Evolutionary conservation across 1,140 invertebrate species (phyloP).

Genomic region (Sminthurides bifidus): DNA sequence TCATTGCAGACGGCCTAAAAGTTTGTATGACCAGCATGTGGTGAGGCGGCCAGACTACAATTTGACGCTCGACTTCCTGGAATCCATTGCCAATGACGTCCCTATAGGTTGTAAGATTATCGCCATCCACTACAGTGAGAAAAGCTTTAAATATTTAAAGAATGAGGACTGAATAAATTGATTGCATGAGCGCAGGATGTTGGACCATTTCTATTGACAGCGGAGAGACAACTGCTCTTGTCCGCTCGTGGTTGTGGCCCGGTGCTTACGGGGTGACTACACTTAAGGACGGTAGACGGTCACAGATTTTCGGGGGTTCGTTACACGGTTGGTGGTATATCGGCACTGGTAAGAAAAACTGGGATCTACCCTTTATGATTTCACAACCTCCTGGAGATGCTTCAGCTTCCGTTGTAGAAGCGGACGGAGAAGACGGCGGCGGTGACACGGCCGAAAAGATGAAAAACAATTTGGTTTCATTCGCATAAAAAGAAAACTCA

Average conservation of each 20-base stretch:
- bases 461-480: no score
- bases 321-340: slow-evolving; percentile 58
- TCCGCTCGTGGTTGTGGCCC: slow-evolving; percentile 59
- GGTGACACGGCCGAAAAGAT: no score
- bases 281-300: slow-evolving; percentile 33
- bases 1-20: slow-evolving; percentile 50
- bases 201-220: slow-evolving; percentile 50
- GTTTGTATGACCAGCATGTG: slow-evolving; percentile 56
- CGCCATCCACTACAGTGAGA: slow-evolving; percentile 2
- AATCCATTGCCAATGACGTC: slow-evolving; percentile 53
- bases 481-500: no score
- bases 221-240: slow-evolving; percentile 44
- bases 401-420: no score
- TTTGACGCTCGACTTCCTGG: slow-evolving; percentile 62
- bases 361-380: no score
- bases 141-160: not conserved
- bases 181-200: slow-evolving; percentile 39
- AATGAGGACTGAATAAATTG: not conserved
- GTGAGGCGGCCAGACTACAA: slow-evolving; percentile 56
- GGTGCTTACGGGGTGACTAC: slow-evolving; percentile 47
- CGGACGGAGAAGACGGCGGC: no score
- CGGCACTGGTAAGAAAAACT: slow-evolving; percentile 57
- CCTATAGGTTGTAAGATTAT: slow-evolving; percentile 40
- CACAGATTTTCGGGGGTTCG: slow-evolving; percentile 51
- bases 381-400: no score